phyloP scores from a whole-genome alignment of 2,797 vertebrate genomes.

The Catamblyrhynchus diadema region DNA sequence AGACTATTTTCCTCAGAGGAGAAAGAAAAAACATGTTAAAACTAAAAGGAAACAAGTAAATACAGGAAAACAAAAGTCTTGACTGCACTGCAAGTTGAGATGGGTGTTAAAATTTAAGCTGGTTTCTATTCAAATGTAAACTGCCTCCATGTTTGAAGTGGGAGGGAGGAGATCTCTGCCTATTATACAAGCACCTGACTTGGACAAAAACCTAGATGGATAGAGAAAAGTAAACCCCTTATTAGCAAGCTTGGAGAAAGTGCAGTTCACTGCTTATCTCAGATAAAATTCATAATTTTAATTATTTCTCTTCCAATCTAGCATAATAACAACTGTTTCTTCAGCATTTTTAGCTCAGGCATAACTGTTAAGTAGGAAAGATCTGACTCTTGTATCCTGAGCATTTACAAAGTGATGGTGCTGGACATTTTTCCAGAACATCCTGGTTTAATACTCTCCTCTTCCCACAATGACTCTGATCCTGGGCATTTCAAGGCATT shows the following conservation, averaged over 20 bases:
- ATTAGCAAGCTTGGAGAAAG: not conserved
- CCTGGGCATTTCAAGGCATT: not conserved
- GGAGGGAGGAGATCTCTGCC: not conserved
- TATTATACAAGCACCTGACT: not conserved
- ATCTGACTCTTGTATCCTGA: not conserved
- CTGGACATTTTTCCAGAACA: not conserved
- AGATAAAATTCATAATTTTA: not conserved
- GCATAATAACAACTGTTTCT: not conserved
- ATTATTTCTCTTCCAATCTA: not conserved
- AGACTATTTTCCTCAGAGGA: not conserved
- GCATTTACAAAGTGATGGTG: not conserved
- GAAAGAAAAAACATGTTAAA: not conserved
- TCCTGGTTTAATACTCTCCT: not conserved
- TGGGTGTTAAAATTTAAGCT: not conserved
- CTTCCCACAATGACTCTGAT: not conserved
- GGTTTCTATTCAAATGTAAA: not conserved
- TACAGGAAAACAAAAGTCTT: not conserved
- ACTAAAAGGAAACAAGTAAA: not conserved
- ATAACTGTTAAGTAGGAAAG: not conserved
- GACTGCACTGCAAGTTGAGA: not conserved
- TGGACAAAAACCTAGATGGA: not conserved
- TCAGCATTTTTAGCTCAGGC: not conserved
- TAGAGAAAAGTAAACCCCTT: not conserved
- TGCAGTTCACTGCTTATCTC: not conserved
- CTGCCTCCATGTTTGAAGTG: not conserved